Percentiles rank a stretch among this genome's conserved stretches.
phyloP scores from a whole-genome alignment of 2,888 invertebrate species.

The Tachystola acroxantha region DNA sequence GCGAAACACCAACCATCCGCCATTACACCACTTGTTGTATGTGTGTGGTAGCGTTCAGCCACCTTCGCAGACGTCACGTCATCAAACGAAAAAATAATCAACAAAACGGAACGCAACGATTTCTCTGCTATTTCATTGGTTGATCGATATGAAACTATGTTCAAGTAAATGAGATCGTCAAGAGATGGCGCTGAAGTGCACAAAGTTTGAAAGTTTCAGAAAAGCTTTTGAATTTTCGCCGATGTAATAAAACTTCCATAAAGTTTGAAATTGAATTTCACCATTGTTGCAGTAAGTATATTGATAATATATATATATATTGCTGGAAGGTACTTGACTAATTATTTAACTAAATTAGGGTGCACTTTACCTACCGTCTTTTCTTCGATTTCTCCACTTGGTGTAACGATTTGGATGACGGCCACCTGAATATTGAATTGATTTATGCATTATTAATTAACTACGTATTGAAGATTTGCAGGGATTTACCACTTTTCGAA shows the following conservation, averaged over 20 bases:
- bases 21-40: conserved; percentile 73
- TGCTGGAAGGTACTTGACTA: not conserved
- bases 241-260: too few species aligned
- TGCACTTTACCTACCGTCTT: conserved; percentile 34
- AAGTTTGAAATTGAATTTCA: too few species aligned
- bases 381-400: conserved; percentile 40
- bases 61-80: conserved; percentile 65
- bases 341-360: too few species aligned
- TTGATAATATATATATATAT: not conserved
- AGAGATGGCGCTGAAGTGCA: conserved; percentile 8
- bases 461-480: too few species aligned
- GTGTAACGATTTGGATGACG: conserved; percentile 31
- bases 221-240: conserved; percentile 5
- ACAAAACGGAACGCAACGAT: conserved; percentile 26
- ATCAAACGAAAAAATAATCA: conserved; percentile 52
- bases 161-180: conserved; percentile 3
- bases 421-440: conserved; percentile 25
- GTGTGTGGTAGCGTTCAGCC: conserved; percentile 46
- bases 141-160: conserved; percentile 11
- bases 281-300: conserved; percentile 6
- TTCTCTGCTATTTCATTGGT: not conserved
- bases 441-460: too few species aligned
- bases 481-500: too few species aligned
- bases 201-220: not conserved
- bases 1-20: conserved; percentile 74